Base-by-base conservation (phyloP, 2,113 vertebrate species). In the Psephotus haematonotus region DNA sequence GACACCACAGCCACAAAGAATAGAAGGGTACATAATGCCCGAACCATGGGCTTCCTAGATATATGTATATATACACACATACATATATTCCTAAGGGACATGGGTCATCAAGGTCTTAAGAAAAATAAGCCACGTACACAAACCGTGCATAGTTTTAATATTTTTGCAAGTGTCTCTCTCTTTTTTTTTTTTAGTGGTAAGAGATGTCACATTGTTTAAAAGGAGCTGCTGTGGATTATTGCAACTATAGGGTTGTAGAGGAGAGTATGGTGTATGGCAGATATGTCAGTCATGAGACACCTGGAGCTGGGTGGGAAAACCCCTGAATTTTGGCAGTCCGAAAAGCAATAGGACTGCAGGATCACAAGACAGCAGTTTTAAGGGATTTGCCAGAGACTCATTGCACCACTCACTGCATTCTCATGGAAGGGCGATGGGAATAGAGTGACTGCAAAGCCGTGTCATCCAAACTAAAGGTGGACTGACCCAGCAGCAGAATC, bases 261-360 rank as follows among this genome's bases (percentile, higher is more conserved):
- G 20, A 46, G 12, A 52, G 13, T 16, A 17, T 62, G 27, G 16
- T 10, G 17, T 53, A 31, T 17, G 17, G 71, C 24, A 77, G 52
- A 44, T 20, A 43, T 0, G 1, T 41, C 44, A 69, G 22, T 22
- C 0, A 0, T 37, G 41, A 65, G 68, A 17, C 41, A 57, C 41
- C 39, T 63, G 67, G 35, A 89, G 50, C n/a, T 74, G 9, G 7
- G 9, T 19, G 13, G 29, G 23, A 63, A 24, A 71, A 22, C 15
- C 39, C 24, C 85, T 22, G 27, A 44, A 17, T 20, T 59, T 35
- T 63, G 41, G 11, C 52, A 35, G 52, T 27, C 47, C 57, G 50
- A 41, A 91, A 63, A 71, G 23, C 29, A 41, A 4, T 6, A 59
- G 14, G 31, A 46, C 44, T 74, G 64, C 50, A 69, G 39, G 43